phyloP scores from a whole-genome alignment of 2,888 invertebrate genomes.

The Fissipunctia ypsillon region DNA sequence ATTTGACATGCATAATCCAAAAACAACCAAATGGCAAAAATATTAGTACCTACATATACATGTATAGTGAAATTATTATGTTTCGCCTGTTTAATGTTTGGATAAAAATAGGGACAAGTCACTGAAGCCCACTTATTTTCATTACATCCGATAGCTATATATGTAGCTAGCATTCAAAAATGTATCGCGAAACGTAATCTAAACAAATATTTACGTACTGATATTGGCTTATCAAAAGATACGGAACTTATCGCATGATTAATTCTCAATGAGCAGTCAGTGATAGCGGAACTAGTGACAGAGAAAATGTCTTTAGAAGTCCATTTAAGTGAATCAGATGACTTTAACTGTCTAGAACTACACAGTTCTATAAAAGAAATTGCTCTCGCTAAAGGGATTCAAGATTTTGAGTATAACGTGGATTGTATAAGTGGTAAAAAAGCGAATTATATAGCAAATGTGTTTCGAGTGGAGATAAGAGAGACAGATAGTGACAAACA shows the following conservation, averaged over 20 bases:
- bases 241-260: conserved; percentile 67
- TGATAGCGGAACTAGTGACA: conserved; percentile 36
- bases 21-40: no score
- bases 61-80: neutral
- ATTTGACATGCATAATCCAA: neutral
- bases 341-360: conserved; percentile 82
- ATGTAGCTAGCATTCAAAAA: conserved; percentile 23
- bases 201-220: conserved; percentile 50
- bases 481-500: conserved; percentile 71
- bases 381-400: conserved; percentile 74
- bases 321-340: conserved; percentile 86
- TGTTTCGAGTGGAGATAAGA: conserved; percentile 81
- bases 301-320: conserved; percentile 85
- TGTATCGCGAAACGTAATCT: conserved; percentile 38
- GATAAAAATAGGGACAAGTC: neutral
- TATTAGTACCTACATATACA: no score
- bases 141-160: conserved; percentile 2
- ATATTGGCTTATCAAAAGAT: conserved; percentile 66
- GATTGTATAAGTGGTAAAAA: conserved; percentile 82
- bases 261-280: conserved; percentile 50
- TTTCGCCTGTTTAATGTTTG: neutral
- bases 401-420: conserved; percentile 82
- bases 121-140: conserved; percentile 1
- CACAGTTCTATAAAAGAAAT: conserved; percentile 79
- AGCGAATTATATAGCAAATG: conserved; percentile 82